Evolutionary conservation across 2,797 vertebrate species (phyloP).

Genomic region (Centroberyx gerrardi): DNA sequence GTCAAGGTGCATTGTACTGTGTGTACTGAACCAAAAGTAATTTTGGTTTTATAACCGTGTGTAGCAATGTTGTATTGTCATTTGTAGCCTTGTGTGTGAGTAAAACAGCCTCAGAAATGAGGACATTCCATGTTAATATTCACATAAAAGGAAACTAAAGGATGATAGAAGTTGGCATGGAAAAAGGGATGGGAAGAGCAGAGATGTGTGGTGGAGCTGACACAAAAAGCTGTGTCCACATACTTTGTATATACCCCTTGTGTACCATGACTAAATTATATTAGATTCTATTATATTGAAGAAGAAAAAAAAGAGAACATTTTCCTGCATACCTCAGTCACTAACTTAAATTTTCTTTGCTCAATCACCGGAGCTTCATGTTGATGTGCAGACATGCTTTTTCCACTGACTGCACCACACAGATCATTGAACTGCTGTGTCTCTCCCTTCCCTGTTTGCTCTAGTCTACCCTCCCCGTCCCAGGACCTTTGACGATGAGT

Average conservation of each 20-base stretch:
- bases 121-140: constrained; percentile 4
- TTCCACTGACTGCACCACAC: background rate
- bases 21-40: constrained; percentile 1
- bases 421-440: background rate
- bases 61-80: background rate
- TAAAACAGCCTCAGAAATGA: background rate
- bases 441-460: background rate
- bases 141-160: background rate
- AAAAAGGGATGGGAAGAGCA: background rate
- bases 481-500: constrained; percentile 82
- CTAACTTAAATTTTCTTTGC: no score
- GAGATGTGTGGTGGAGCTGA: background rate
- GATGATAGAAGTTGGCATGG: background rate
- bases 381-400: background rate
- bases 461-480: constrained; percentile 86
- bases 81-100: background rate
- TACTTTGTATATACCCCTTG: no score
- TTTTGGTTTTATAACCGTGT: constrained; percentile 1
- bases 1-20: background rate
- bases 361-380: no score
- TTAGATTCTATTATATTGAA: no score
- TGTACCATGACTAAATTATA: no score
- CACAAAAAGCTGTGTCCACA: background rate
- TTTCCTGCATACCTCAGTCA: no score
- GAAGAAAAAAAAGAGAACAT: no score